phyloP scores from a whole-genome alignment of 2,797 vertebrate genomes.

The Cynodonichthys magdalenae region DNA sequence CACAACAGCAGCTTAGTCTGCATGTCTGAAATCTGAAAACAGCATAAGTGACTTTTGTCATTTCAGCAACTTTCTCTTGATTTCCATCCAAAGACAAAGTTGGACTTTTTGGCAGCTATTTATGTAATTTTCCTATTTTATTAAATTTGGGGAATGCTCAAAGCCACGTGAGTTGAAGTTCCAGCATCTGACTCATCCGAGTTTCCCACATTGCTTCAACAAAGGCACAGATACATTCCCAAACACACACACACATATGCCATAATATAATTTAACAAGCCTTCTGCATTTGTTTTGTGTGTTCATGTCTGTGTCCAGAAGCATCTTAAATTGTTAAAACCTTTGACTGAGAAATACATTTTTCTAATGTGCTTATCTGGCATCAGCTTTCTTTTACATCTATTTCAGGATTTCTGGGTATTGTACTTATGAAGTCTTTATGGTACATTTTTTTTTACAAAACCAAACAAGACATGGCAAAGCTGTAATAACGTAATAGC shows the following conservation, averaged over 20 bases:
- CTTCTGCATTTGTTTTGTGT: conserved; percentile 28
- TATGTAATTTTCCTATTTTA: conserved; percentile 19
- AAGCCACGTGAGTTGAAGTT: conserved; percentile 31
- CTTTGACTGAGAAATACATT: conserved; percentile 51
- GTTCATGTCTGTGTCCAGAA: conserved; percentile 22
- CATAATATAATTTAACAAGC: conserved; percentile 47
- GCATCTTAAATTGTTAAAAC: conserved; percentile 58
- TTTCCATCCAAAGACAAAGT: no score
- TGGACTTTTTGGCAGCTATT: not conserved
- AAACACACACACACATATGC: not conserved
- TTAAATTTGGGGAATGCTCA: conserved; percentile 31
- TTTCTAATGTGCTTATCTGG: conserved; percentile 52
- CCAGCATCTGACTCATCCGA: conserved; percentile 38
- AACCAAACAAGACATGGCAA: conserved; percentile 9
- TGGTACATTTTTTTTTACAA: conserved; percentile 11
- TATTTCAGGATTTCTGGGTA: conserved; percentile 49
- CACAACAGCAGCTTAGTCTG: conserved; percentile 8
- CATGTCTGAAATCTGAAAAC: not conserved
- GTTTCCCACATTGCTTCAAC: conserved; percentile 35
- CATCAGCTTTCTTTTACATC: conserved; percentile 27
- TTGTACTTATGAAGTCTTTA: conserved; percentile 53
- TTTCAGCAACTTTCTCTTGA: no score
- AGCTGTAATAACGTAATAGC: conserved; percentile 60
- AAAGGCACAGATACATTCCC: conserved; percentile 29
- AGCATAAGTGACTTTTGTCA: no score